Conservation (phyloP, 2,797 vertebrate species). For the Phylloscopus collybita region DNA sequence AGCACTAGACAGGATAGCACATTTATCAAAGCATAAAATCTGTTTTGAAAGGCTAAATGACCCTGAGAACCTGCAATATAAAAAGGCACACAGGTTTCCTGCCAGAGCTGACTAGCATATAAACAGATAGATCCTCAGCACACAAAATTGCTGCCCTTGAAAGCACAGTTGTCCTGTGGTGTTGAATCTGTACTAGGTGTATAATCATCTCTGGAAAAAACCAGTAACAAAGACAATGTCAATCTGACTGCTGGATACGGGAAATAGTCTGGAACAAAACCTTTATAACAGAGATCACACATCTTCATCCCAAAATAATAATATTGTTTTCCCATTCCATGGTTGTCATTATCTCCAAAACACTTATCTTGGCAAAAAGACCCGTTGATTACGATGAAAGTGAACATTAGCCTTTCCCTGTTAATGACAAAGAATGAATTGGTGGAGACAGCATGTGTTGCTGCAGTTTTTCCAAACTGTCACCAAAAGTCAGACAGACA, state of each 20-base stretch:
- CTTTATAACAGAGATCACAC: not conserved
- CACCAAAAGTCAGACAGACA: not conserved
- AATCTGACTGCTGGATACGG: not conserved
- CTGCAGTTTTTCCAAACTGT: not conserved
- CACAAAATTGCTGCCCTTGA: not conserved
- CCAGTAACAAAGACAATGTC: not conserved
- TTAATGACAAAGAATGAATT: not conserved
- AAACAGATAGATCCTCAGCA: not conserved
- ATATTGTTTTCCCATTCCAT: not conserved
- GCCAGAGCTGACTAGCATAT: not conserved
- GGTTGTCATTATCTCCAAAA: not conserved
- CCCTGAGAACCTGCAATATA: not conserved
- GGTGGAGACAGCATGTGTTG: not conserved
- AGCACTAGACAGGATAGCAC: not conserved
- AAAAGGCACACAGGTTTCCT: not conserved
- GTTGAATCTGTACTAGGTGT: not conserved
- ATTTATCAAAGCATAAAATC: conserved; percentile 8
- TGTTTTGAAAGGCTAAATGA: not conserved
- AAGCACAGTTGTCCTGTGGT: not conserved
- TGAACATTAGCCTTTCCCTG: conserved; percentile 2
- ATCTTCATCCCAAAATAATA: not conserved
- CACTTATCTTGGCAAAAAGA: not conserved
- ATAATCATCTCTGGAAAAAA: not conserved
- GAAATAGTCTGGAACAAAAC: not conserved
- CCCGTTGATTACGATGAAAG: not conserved